phyloP scores from a whole-genome alignment of 2,888 invertebrate species.

The Plebejus melissa region DNA sequence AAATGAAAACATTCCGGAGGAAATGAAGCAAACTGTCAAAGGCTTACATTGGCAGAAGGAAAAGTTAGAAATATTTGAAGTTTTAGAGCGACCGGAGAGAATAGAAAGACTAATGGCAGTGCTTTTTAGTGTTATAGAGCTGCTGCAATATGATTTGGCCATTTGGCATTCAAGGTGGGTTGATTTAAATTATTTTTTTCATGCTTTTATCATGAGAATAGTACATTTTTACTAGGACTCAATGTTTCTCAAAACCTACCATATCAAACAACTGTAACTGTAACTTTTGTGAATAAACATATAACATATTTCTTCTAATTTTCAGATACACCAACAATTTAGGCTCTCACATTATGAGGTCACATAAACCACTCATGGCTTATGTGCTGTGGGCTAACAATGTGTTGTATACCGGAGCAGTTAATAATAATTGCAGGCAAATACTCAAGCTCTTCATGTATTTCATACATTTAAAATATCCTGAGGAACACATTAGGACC shows the following conservation, averaged over 20 bases:
- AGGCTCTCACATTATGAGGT: constrained; percentile 55
- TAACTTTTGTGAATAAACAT: too few relatives aligned
- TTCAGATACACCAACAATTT: constrained; percentile 58
- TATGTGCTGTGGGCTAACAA: constrained; percentile 59
- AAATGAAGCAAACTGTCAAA: constrained; percentile 56
- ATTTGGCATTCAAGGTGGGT: constrained; percentile 74
- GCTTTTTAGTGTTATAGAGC: constrained; percentile 69
- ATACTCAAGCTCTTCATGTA: constrained; percentile 58
- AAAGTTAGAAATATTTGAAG: constrained; percentile 64
- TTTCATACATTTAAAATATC: constrained; percentile 60
- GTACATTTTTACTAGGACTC: too few relatives aligned
- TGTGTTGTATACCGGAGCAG: constrained; percentile 53
- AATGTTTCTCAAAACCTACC: too few relatives aligned
- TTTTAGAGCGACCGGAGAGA: constrained; percentile 57
- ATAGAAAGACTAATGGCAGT: constrained; percentile 73
- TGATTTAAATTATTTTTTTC: background rate
- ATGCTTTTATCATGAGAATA: too few relatives aligned
- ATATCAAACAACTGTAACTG: too few relatives aligned
- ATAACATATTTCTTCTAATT: constrained; percentile 29
- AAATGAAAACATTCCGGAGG: constrained; percentile 54
- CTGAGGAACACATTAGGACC: constrained; percentile 54
- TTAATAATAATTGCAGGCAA: constrained; percentile 56
- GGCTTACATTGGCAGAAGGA: constrained; percentile 66
- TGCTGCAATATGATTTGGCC: constrained; percentile 76
- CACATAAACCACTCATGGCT: constrained; percentile 62